Conservation (phyloP, 2,888 invertebrate genomes). For the Synanthedon myopaeformis region DNA sequence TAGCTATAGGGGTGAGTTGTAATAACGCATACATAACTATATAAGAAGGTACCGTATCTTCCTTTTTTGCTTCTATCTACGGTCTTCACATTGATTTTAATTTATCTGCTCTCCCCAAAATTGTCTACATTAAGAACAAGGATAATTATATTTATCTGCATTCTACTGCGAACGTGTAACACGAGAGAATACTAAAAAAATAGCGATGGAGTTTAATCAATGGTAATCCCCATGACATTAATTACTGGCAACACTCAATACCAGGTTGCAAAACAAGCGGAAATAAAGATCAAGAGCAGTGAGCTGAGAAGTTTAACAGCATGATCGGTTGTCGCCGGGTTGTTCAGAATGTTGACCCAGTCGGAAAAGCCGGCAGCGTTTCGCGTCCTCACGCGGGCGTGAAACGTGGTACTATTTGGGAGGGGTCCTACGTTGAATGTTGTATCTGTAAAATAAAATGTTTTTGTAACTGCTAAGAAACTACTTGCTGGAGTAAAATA, state of each 20-base stretch:
- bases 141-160: too few species aligned
- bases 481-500: too few species aligned
- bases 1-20: too few species aligned
- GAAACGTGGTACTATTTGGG: slow-evolving; percentile 35
- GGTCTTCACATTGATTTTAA: too few species aligned
- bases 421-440: slow-evolving; percentile 38
- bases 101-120: too few species aligned
- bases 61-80: too few species aligned
- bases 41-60: too few species aligned
- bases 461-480: too few species aligned
- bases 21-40: too few species aligned
- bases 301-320: slow-evolving; percentile 15
- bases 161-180: too few species aligned
- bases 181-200: neutral
- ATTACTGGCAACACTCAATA: slow-evolving; percentile 1
- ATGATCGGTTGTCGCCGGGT: slow-evolving; percentile 23
- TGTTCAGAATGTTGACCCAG: slow-evolving; percentile 29
- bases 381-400: slow-evolving; percentile 40
- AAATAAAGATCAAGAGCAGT: slow-evolving; percentile 16
- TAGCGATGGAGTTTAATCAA: neutral
- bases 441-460: slow-evolving; percentile 23
- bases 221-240: neutral
- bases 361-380: slow-evolving; percentile 54
- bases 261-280: slow-evolving; percentile 8
- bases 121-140: too few species aligned